Evolutionary conservation across 2,797 vertebrate genomes (phyloP).

Genomic region (Dallia pectoralis): DNA sequence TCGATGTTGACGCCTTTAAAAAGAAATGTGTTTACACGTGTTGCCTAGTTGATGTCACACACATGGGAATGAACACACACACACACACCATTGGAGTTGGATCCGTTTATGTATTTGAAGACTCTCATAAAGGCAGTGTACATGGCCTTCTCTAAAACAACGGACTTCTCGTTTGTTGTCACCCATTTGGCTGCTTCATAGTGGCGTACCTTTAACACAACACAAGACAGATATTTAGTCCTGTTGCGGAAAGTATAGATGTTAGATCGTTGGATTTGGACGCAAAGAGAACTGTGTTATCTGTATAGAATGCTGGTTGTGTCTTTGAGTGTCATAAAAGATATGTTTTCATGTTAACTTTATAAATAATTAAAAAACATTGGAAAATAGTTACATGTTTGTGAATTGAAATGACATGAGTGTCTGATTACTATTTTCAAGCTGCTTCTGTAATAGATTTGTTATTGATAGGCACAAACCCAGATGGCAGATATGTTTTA

Average conservation of each 20-base stretch:
- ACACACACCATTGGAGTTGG: background rate
- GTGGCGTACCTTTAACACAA: slow-evolving; percentile 63
- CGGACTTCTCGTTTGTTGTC: slow-evolving; percentile 42
- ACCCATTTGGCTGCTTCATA: slow-evolving; percentile 69
- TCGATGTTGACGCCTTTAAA: slow-evolving; percentile 59
- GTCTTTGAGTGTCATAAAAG: background rate
- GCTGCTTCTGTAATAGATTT: too few species aligned
- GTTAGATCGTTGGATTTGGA: background rate
- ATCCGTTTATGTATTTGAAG: background rate
- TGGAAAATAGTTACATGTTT: too few species aligned
- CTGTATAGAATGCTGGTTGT: background rate
- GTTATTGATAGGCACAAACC: too few species aligned
- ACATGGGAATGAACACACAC: slow-evolving; percentile 5
- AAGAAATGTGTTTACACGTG: background rate
- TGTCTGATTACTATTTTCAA: too few species aligned
- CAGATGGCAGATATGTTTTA: background rate
- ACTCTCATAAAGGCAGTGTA: slow-evolving; percentile 43
- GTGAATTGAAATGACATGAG: too few species aligned
- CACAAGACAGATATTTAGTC: background rate
- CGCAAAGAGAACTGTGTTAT: background rate
- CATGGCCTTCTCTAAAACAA: slow-evolving; percentile 48
- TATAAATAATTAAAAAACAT: too few species aligned
- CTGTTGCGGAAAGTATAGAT: background rate
- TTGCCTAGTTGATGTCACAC: background rate
- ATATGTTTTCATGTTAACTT: too few species aligned